Evolutionary conservation across 1,140 invertebrate species (phyloP), one percentile per base, ranked within the genome.

Genomic region (Ptiloglossa arizonensis): DNA sequence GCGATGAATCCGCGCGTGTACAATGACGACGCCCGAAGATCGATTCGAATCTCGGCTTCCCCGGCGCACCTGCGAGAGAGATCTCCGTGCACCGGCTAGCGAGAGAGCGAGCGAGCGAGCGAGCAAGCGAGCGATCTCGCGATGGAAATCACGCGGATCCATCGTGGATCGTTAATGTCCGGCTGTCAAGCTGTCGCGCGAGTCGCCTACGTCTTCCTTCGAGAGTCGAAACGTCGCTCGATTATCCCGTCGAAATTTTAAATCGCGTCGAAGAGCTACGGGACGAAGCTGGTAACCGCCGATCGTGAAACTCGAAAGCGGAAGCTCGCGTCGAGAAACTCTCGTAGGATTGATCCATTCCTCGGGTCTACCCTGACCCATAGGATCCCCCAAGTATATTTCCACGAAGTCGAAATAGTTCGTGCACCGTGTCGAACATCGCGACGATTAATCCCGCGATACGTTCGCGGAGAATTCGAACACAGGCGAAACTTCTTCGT

Each of bases 111-210:
- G 74, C 79, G 83, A 79, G 71, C 32, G 50, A 67, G 71, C 32
- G 50, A 67, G 66, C 67, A 41, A 77, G 29, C 41, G 81, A 59
- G 74, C 79, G 83, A 79, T 79, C 81, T 74, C 59, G 67, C 73
- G 82, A 84, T 85, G 73, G 83, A 71, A 81, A 85, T 85, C 82
- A 81, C 79, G 64, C 63, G 82, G 78, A 84, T 84, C 83, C 82
- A 85, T 85, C 83, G 67, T 64, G 82, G 83, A 85, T 85, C 83
- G 83, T 85, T 85, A 85, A 85, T 85, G 83, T 81, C 83, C 76
- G 79, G 72, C 83, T 84, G 83, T 85, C 83, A 85, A 85, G 48
- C 82, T 85, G 83, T 85, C 83, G 73, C 66, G 66, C 60, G 79
- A 66, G 41, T 79, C 83, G 81, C 68, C 83, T 85, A 85, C 83